phyloP scores from a whole-genome alignment of 2,113 vertebrate genomes.

The Lanius collurio region DNA sequence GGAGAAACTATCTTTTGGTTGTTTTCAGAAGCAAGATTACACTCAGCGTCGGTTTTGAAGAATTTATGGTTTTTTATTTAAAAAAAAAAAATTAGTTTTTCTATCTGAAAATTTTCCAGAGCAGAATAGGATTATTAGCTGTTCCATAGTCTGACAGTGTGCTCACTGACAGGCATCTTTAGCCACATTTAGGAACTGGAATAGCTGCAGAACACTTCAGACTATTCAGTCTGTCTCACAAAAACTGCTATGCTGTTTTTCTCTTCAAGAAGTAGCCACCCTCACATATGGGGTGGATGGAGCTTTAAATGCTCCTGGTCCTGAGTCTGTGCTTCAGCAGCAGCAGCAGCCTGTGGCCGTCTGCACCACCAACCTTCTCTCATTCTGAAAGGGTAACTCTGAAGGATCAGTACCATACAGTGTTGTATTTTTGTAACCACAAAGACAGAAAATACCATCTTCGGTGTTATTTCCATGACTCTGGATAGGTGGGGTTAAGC shows the following conservation, averaged over 20 bases:
- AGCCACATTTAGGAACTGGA: background rate
- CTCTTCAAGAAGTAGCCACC: background rate
- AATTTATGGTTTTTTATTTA: background rate
- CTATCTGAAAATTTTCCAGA: background rate
- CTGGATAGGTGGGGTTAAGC: background rate
- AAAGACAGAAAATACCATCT: background rate
- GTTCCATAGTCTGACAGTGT: background rate
- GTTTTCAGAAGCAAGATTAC: background rate
- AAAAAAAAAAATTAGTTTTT: background rate
- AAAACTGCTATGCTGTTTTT: background rate
- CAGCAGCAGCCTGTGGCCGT: background rate
- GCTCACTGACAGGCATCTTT: background rate
- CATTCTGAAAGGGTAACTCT: background rate
- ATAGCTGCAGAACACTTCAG: background rate
- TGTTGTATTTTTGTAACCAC: background rate
- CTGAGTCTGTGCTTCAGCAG: background rate
- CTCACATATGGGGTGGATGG: rapidly evolving
- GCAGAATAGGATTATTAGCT: background rate
- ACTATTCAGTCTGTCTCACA: background rate
- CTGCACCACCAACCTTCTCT: background rate
- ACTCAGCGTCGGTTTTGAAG: background rate
- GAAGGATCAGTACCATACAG: background rate
- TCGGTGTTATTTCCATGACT: background rate
- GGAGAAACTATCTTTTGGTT: background rate
- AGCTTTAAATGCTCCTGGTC: background rate